Evolutionary conservation across 2,888 invertebrate species (phyloP).

Genomic region (Parascotia fuliginaria): DNA sequence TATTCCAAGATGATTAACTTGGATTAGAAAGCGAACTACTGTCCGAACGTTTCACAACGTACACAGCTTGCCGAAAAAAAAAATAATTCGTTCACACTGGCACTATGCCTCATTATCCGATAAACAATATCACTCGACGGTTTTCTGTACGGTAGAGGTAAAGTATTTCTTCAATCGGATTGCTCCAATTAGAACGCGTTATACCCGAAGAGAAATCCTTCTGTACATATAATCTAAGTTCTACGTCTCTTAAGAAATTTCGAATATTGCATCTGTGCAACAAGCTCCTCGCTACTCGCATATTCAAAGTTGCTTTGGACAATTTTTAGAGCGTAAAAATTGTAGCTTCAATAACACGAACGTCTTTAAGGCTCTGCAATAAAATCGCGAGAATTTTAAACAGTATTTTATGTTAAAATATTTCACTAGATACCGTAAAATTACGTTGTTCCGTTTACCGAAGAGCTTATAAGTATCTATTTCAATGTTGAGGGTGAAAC

Average conservation of each 20-base stretch:
- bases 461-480: slow-evolving; percentile 27
- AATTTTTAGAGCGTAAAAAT: not conserved
- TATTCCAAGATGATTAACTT: slow-evolving; percentile 70
- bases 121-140: no score
- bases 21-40: slow-evolving; percentile 66
- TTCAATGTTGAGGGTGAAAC: slow-evolving; percentile 15
- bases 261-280: no score
- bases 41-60: slow-evolving; percentile 62
- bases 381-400: not conserved
- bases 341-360: not conserved
- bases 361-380: not conserved
- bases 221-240: no score
- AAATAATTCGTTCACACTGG: no score
- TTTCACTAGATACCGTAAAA: slow-evolving; percentile 17
- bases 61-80: slow-evolving; percentile 68
- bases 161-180: no score
- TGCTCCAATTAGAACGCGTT: no score
- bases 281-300: no score
- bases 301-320: no score
- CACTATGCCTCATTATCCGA: no score
- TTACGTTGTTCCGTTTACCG: slow-evolving; percentile 20
- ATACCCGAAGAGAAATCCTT: no score
- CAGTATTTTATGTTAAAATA: slow-evolving; percentile 15
- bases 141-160: no score
- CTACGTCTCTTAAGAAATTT: no score